phyloP scores from a whole-genome alignment of 2,888 invertebrate genomes.

The Dolichomitus sp. region DNA sequence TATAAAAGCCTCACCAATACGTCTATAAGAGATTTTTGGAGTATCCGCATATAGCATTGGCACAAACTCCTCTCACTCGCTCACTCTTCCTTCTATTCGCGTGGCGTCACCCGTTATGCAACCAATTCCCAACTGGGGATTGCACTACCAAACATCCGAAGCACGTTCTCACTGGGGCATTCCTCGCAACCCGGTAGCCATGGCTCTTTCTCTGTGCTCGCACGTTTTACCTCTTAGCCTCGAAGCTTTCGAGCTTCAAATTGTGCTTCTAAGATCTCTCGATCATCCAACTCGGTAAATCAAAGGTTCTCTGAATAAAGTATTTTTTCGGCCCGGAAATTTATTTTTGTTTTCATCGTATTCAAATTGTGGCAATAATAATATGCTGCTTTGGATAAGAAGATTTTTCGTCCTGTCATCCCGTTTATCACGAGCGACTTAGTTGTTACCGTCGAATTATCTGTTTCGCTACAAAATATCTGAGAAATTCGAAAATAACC shows the following conservation, averaged over 20 bases:
- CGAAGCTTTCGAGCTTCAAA: slow-evolving; percentile 21
- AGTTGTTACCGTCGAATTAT: too few species aligned
- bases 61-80: slow-evolving; percentile 75
- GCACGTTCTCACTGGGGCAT: slow-evolving; percentile 80
- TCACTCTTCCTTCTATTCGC: slow-evolving; percentile 78
- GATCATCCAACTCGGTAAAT: slow-evolving; percentile 4
- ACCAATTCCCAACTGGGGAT: slow-evolving; percentile 81
- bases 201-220: slow-evolving; percentile 72
- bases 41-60: slow-evolving; percentile 78
- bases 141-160: slow-evolving; percentile 83
- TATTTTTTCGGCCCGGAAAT: background rate
- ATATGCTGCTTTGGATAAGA: too few species aligned
- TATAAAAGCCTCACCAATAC: slow-evolving; percentile 67
- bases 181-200: slow-evolving; percentile 77
- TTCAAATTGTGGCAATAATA: background rate
- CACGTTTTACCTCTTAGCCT: slow-evolving; percentile 39
- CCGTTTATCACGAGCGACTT: too few species aligned
- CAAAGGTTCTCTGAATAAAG: background rate
- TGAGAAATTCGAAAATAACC: too few species aligned
- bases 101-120: slow-evolving; percentile 81
- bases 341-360: background rate
- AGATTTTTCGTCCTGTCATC: too few species aligned
- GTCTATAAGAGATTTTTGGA: slow-evolving; percentile 73
- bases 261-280: background rate
- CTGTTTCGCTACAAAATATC: too few species aligned